Evolutionary conservation across 2,113 vertebrate genomes (phyloP), one percentile per base, ranked within the genome.

Genomic region (Mesembrinibis cayennensis): DNA sequence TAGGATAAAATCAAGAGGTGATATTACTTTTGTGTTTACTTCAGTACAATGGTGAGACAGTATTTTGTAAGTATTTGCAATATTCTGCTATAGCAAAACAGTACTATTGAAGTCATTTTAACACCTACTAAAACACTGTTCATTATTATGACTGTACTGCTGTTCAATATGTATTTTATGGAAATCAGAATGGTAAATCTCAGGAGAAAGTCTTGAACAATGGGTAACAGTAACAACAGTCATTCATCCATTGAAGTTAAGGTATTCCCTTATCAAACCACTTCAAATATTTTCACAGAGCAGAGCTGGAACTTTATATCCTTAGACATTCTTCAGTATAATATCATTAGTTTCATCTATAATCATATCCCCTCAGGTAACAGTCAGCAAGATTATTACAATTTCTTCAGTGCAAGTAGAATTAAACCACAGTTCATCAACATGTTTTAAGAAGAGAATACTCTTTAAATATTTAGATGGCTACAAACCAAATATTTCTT

Each of bases 401-500:
- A 66, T 87, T 52, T 89, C 78, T 87, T 83, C 84, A 93, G 52
- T 20, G 36, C 38, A 89, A 95, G 42, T 5, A 76, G 53, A 87
- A 89, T 82, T 89, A 93, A 95, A 94, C 17, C 70, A 82, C 40
- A 85, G 58, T 66, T 93, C 66, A 93, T 82, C 55, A 91, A 34
- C 45, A 90, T 9, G 18, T 34, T 92, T 82, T 78, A 90, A 84
- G 36, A 80, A 58, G 36, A 89, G 36, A 93, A 95, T 56, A 85
- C 71, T 94, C 71, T 90, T 94, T 73, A 97, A 97, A 77, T 45
- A 91, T 82, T 95, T 93, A 94, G 77, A 66, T 74, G 86, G 93
- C 93, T 97, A 98, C 98, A 95, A 98, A 99, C 99, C 99, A 98
- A 98, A 99, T 97, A 99, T 99, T 98, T 99, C 99, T 98, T 99